Evolutionary conservation across 2,888 invertebrate genomes (phyloP).

Genomic region (Ceriagrion tenellum): DNA sequence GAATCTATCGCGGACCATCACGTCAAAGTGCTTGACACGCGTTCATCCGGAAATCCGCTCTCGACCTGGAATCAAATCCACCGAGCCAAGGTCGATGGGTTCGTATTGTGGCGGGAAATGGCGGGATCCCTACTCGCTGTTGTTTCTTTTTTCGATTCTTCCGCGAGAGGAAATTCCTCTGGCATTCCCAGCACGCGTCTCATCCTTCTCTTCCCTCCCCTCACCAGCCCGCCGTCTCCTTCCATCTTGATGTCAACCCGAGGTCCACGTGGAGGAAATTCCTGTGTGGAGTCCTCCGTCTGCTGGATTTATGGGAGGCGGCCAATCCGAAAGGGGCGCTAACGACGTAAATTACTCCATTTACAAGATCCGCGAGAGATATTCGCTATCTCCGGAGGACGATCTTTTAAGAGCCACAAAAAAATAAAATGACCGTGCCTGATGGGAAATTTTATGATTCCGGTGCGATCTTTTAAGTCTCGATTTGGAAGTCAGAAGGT

Average conservation of each 20-base stretch:
- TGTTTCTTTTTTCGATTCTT: neutral
- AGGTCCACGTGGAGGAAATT: neutral
- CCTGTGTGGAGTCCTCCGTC: neutral
- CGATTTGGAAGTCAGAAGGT: neutral
- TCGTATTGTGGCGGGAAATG: neutral
- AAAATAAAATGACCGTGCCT: neutral
- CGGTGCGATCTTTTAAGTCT: neutral
- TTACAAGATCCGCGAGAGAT: neutral
- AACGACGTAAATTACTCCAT: neutral
- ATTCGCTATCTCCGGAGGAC: neutral
- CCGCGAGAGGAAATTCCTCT: neutral
- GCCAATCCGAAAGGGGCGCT: neutral
- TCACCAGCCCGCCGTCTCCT: neutral
- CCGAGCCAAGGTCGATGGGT: neutral
- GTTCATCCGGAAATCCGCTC: neutral
- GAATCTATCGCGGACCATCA: neutral
- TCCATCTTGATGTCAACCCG: neutral
- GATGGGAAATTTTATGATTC: neutral
- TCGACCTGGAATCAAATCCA: neutral
- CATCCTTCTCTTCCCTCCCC: too few species aligned
- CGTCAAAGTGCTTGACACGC: neutral
- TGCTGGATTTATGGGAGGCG: neutral
- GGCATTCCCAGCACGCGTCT: neutral
- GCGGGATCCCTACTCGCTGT: neutral
- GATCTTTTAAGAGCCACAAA: too few species aligned